Evolutionary conservation across 2,797 vertebrate species (phyloP).

Genomic region (Pyrocephalus nanus): DNA sequence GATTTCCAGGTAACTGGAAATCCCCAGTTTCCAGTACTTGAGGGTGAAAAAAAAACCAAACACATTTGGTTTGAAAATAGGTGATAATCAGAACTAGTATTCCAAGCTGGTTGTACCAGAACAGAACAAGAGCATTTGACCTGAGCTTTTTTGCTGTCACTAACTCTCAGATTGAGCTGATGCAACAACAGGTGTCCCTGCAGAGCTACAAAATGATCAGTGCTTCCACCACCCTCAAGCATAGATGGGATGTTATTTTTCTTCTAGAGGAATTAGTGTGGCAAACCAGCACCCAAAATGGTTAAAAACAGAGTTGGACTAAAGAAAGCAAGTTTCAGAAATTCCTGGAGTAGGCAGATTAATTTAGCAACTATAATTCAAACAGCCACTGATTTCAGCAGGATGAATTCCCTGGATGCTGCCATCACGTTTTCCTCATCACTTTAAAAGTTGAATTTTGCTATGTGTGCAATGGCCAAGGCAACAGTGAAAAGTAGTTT

Average conservation of each 20-base stretch:
- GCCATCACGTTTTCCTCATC: background rate
- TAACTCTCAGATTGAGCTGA: background rate
- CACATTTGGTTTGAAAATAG: background rate
- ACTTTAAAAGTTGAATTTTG: background rate
- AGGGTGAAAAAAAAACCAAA: too few species aligned
- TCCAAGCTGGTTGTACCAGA: background rate
- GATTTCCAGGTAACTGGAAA: background rate
- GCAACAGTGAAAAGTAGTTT: background rate
- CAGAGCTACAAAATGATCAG: background rate
- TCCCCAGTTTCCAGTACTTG: background rate
- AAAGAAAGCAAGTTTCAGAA: slow-evolving; percentile 1
- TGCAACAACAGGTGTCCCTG: background rate
- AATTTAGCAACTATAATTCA: slow-evolving; percentile 15
- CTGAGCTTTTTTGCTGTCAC: background rate
- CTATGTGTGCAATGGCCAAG: background rate
- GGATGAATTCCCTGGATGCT: background rate
- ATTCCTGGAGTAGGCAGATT: background rate
- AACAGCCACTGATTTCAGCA: slow-evolving; percentile 20
- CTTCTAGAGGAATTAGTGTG: background rate
- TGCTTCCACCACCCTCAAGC: background rate
- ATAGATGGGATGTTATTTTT: background rate
- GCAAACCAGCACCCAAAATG: background rate
- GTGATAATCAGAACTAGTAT: background rate
- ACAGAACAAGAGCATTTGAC: background rate
- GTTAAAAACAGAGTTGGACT: background rate